Conservation (phyloP, 2,113 vertebrate genomes). For the Triplophysa siluroides region DNA sequence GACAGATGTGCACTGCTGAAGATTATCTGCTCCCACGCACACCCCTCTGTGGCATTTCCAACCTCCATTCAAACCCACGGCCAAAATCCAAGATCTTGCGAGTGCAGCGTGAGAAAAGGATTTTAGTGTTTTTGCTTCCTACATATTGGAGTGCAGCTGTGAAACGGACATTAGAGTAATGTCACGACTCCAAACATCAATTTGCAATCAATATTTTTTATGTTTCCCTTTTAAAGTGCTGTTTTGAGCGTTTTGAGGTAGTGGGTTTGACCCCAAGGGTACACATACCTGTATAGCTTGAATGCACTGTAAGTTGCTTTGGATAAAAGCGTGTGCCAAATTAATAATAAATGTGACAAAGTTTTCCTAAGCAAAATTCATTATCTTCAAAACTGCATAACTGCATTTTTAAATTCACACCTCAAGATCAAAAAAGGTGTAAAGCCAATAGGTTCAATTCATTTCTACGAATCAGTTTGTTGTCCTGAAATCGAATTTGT, state of each 20-base stretch:
- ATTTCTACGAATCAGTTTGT: no score
- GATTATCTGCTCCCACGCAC: constrained; percentile 44
- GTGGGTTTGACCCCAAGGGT: no score
- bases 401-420: no score
- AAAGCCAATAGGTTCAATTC: no score
- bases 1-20: constrained; percentile 51
- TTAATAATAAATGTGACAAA: background rate
- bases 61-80: constrained; percentile 8
- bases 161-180: constrained; percentile 60
- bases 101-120: constrained; percentile 63
- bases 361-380: no score
- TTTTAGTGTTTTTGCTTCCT: constrained; percentile 53
- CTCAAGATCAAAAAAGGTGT: no score
- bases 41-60: constrained; percentile 53
- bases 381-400: no score
- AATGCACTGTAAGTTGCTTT: no score
- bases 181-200: constrained; percentile 10
- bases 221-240: background rate
- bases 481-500: no score
- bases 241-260: background rate
- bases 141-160: constrained; percentile 68
- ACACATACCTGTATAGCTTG: no score
- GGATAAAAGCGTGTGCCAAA: no score
- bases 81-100: constrained; percentile 53
- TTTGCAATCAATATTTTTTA: background rate